Base-by-base conservation (phyloP, 2,113 vertebrate genomes). In the Channa argus region DNA sequence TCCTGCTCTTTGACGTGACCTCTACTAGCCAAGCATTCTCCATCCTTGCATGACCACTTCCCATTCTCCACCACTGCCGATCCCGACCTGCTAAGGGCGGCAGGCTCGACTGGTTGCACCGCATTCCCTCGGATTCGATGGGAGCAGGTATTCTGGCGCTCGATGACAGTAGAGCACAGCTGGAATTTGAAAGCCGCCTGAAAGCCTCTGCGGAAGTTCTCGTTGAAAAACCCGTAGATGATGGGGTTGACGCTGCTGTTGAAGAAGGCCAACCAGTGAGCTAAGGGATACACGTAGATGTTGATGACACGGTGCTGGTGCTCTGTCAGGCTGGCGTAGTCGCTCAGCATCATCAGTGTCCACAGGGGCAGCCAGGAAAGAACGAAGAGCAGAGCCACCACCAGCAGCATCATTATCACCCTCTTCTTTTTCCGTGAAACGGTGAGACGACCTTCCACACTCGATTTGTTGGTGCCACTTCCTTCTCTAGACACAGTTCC, bases 301-400 rank as follows among this genome's bases (percentile, higher is more conserved):
- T 97, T 96, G 63, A 98, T 95, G 80, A 96, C 34, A 1, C 89
- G 89, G 38, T 96, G 45, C 65, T 96, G 94, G 6, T 46, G 44
- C 33, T 95, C 89, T 0, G 91, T 95, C 39, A 99, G 88, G 76
- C 89, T 94, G 37, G 94, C 92, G 0, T 98, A 98, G 90, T 98
- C 96, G 0, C 95, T 96, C 6, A 98, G 94, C 97, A 99, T 96
- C 95, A 97, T 96, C 47, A 97, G 91, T 0, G 96, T 95, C 97
- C 97, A 99, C 72, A 98, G 71, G 0, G 97, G 97, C n/a, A 99
- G 90, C 97, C 97, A 99, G 41, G 97, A 98, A 0, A 98, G 46
- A 46, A 95, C 91, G 65, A 99, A 99, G 2, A 98, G 94, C 61
- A 97, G 72, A 7, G 96, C 96, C 73, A 99, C 96, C 0, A 91